phyloP scores from a whole-genome alignment of 2,113 vertebrate species.

The Forbesichthys agassizii region DNA sequence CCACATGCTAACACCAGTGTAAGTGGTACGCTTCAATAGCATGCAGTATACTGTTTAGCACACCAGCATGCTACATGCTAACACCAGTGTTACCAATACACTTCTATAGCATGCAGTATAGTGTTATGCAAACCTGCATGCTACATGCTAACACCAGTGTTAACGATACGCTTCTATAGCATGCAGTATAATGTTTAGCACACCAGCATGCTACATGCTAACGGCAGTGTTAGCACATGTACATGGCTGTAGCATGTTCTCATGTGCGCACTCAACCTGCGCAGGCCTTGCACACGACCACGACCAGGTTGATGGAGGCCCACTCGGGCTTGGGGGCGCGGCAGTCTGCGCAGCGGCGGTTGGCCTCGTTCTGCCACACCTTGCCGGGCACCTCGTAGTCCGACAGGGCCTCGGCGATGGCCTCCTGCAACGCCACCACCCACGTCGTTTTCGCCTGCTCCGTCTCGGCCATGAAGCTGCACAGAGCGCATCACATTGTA shows the following conservation, averaged over 20 bases:
- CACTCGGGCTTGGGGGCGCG: conserved; percentile 86
- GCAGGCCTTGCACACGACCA: conserved; percentile 97
- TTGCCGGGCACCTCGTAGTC: conserved; percentile 99
- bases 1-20: too few relatives aligned
- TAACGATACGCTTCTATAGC: too few relatives aligned
- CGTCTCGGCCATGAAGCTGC: conserved; percentile 93
- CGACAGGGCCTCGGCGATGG: conserved; percentile 93
- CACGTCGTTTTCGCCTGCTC: conserved; percentile 93
- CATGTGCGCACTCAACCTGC: conserved; percentile 85
- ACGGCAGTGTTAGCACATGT: not conserved
- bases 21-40: too few relatives aligned
- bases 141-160: too few relatives aligned
- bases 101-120: too few relatives aligned
- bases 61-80: too few relatives aligned
- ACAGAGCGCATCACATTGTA: conserved; percentile 65
- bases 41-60: too few relatives aligned
- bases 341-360: conserved; percentile 94
- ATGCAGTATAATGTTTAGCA: too few relatives aligned
- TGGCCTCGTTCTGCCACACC: conserved; percentile 97
- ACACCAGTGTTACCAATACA: too few relatives aligned
- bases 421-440: conserved; percentile 94
- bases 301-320: conserved; percentile 95
- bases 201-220: too few relatives aligned
- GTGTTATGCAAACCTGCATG: too few relatives aligned
- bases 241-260: too few relatives aligned